These are phyloP conservation scores for Spilarctia lutea DNA, from an alignment of 2,888 invertebrate genomes.

Conservation along the genomic window DNA sequence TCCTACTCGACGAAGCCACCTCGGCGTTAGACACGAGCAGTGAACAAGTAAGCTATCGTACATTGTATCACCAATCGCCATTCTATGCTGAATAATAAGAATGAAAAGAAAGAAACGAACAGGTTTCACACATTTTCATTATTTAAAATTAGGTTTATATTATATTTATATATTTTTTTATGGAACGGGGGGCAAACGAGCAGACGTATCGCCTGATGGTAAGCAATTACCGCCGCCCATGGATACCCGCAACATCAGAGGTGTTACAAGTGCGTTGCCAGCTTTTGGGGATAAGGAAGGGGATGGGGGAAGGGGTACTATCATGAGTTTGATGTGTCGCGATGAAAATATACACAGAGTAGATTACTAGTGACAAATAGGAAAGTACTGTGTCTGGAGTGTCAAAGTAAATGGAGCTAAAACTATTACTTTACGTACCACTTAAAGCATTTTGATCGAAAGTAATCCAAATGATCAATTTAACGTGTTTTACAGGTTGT, in stretches of 20 bases:
- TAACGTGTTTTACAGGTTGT: constrained; percentile 85
- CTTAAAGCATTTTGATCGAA: not conserved
- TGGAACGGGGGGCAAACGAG: no score
- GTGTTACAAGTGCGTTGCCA: no score
- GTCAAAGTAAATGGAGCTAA: no score
- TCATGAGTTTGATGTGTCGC: not conserved
- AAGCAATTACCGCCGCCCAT: no score
- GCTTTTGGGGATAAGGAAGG: no score
- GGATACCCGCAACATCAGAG: no score
- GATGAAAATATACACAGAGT: not conserved
- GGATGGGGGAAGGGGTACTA: no score
- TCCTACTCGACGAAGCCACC: constrained; percentile 90
- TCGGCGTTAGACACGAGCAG: constrained; percentile 90
- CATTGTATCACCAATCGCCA: not conserved
- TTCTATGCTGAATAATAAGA: not conserved
- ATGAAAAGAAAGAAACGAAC: no score
- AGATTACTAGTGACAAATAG: not conserved
- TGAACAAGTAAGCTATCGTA: constrained; percentile 82
- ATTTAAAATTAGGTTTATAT: no score
- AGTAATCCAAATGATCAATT: not conserved
- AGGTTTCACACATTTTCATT: not conserved
- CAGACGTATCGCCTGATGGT: no score
- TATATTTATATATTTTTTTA: no score
- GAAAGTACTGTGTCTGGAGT: not conserved
- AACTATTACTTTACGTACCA: no score